These are phyloP conservation scores for Valencia hispanica DNA, from an alignment of 2,797 vertebrate species.

Conservation along the genomic window DNA sequence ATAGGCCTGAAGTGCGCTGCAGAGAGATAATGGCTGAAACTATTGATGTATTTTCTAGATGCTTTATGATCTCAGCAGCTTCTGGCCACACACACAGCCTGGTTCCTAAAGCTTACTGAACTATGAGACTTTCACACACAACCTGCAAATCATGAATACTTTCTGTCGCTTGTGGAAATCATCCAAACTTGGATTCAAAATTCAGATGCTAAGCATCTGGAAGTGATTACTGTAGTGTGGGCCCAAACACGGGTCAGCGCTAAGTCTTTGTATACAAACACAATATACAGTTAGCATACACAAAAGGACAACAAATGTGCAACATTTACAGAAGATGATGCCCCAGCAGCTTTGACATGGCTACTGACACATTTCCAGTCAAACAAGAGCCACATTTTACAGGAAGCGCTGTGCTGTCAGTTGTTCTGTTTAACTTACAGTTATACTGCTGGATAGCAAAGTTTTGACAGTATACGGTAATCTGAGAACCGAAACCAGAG, in stretches of 20 bases:
- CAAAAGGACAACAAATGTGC: constrained; percentile 16
- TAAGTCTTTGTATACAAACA: constrained; percentile 48
- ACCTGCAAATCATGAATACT: not conserved
- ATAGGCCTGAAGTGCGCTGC: constrained; percentile 57
- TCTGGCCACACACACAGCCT: constrained; percentile 34
- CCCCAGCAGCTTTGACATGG: constrained; percentile 22
- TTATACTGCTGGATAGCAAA: constrained; percentile 18
- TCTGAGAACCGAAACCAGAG: constrained; percentile 16
- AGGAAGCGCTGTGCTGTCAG: constrained; percentile 23
- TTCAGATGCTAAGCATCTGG: constrained; percentile 9
- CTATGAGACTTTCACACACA: constrained; percentile 2
- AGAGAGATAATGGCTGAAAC: constrained; percentile 60
- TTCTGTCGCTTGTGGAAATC: constrained; percentile 12
- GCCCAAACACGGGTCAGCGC: constrained; percentile 12
- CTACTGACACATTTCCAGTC: constrained; percentile 33
- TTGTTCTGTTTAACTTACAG: constrained; percentile 27
- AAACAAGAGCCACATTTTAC: constrained; percentile 40
- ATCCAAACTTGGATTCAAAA: not conserved
- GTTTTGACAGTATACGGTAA: constrained; percentile 36
- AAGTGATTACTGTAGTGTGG: constrained; percentile 8
- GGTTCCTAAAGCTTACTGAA: constrained; percentile 29
- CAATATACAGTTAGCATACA: constrained; percentile 30
- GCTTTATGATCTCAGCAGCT: constrained; percentile 43
- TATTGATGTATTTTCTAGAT: constrained; percentile 66
- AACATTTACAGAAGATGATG: constrained; percentile 37